Evolutionary conservation across 2,888 invertebrate genomes (phyloP).

Genomic region (Drepana falcataria): DNA sequence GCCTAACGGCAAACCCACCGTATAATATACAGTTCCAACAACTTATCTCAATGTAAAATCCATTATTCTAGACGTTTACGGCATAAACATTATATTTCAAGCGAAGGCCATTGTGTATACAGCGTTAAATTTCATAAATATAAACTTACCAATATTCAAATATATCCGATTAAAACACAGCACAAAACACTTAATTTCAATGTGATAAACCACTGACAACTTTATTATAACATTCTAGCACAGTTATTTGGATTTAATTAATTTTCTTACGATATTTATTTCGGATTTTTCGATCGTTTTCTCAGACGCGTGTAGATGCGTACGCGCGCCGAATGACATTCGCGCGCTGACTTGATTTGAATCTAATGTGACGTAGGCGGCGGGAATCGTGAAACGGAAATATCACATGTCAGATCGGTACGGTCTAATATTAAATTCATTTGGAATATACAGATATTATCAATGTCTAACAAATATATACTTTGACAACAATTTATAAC

Average conservation of each 20-base stretch:
- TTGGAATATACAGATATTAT: too few species aligned
- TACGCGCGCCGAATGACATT: slow-evolving; percentile 64
- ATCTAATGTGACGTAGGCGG: slow-evolving; percentile 38
- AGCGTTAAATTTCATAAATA: background rate
- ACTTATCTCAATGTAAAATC: background rate
- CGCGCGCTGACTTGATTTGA: slow-evolving; percentile 21
- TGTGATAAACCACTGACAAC: slow-evolving; percentile 28
- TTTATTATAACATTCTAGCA: slow-evolving; percentile 32
- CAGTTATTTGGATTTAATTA: slow-evolving; percentile 20
- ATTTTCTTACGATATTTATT: slow-evolving; percentile 15
- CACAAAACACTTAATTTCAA: slow-evolving; percentile 20
- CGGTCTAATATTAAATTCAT: background rate
- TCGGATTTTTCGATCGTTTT: slow-evolving; percentile 38
- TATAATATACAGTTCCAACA: slow-evolving; percentile 9
- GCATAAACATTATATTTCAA: background rate
- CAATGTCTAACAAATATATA: too few species aligned
- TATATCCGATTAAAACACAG: slow-evolving; percentile 10
- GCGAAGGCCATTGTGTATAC: background rate
- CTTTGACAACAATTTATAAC: too few species aligned
- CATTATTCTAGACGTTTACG: background rate
- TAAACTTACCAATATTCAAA: slow-evolving; percentile 11
- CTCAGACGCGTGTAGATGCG: slow-evolving; percentile 42
- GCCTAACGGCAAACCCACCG: slow-evolving; percentile 32
- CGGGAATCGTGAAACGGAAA: slow-evolving; percentile 53
- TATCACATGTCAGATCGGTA: slow-evolving; percentile 24